Conservation (phyloP, 2,113 vertebrate genomes). For the Microtus oregoni region DNA sequence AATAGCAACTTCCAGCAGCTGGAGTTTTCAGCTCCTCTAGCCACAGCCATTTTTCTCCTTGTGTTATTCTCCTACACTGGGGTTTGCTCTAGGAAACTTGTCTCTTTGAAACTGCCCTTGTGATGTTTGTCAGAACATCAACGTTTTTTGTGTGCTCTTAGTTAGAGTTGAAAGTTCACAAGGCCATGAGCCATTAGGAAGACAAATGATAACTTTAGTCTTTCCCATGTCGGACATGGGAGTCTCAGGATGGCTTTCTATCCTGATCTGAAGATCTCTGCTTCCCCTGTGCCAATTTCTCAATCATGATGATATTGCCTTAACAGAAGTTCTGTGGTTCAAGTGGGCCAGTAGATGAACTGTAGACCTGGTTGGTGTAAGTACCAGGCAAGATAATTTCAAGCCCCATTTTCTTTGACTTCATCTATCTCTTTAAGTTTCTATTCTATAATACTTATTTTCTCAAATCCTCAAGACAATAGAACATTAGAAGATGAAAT, state of each 20-base stretch:
- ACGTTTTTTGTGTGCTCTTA: neutral
- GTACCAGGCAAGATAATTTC: neutral
- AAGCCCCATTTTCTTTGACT: neutral
- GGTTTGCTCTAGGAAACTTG: neutral
- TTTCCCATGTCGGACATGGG: neutral
- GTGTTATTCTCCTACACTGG: neutral
- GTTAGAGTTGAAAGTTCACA: neutral
- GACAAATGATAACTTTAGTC: too few relatives aligned
- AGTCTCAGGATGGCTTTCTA: neutral
- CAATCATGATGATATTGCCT: neutral
- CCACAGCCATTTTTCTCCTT: neutral
- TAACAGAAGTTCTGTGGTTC: neutral
- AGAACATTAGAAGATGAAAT: slow-evolving; percentile 51
- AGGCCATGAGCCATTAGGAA: neutral
- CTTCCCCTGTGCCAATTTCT: neutral
- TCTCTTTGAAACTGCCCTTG: neutral
- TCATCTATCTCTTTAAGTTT: neutral
- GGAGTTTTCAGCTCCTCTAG: neutral
- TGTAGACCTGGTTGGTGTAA: neutral
- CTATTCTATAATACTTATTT: neutral
- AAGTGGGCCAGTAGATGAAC: neutral
- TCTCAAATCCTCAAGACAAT: neutral
- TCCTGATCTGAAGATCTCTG: neutral
- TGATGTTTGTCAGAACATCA: neutral
- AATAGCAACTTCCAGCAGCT: neutral